Evolutionary conservation across 2,113 vertebrate species (phyloP), one percentile per base, ranked within the genome.

Genomic region (Butorides virescens): DNA sequence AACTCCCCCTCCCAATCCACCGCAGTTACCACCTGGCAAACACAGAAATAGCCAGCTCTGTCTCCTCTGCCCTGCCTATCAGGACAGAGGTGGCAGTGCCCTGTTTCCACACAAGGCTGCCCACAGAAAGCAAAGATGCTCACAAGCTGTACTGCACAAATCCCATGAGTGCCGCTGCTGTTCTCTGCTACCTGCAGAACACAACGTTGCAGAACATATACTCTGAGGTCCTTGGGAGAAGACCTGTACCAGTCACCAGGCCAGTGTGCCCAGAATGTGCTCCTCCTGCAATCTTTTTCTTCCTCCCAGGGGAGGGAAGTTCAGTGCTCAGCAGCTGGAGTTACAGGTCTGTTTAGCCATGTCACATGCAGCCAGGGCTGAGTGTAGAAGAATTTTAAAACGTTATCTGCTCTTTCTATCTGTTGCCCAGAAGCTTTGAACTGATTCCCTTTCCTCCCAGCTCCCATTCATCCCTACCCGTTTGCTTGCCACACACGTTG

Each of bases 131-230:
- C 73, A 62, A 18, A 56, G 73, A 12, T n/a, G 26, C 32, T 84
- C 66, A 27, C 72, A 44, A 34, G 25, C 27, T 6, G 22, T 25
- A 17, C 34, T 32, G 52, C 66, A n/a, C 58, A 27, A 52, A 37
- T 8, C 65, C 63, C 10, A 1, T 0, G 0, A 9, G 10, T 16
- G 21, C 7, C 37, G 6, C 47, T 26, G 52, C 68, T 63, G 37
- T 1, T 50, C 52, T 46, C n/a, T 23, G 13, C 47, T 34, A 12
- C 52, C 26, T 76, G 63, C 44, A 73, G 21, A 22, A 10, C 27
- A 20, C 59, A 15, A 3, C 0, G 8, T 26, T 52, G 27, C 36
- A 49, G 50, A 74, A 46, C 1, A 0, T 0, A 5, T 11, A 30
- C 46, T 47, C 19, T 2, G 34, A 88, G 30, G 23, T 75, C 27